A percentile compares a stretch with the other conserved stretches of the same genome.
Conservation (phyloP, 2,888 invertebrate species). For the Diplazon laetatorius region DNA sequence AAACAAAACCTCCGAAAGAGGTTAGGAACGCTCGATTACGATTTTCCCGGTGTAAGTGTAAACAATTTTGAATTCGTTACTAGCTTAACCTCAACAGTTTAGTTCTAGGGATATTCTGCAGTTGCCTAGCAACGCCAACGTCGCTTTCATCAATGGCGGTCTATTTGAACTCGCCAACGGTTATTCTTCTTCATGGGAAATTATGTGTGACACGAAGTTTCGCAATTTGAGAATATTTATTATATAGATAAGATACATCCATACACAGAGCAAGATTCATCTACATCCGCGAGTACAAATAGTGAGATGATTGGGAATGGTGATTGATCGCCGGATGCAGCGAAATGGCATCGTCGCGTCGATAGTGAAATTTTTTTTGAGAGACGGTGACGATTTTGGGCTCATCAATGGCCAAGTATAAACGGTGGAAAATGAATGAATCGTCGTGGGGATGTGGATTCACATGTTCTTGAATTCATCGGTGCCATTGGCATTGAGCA, state of each 20-base stretch:
- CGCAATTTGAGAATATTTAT: conserved; percentile 43
- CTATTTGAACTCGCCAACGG: not conserved
- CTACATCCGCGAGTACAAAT: conserved; percentile 27
- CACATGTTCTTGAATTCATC: conserved; percentile 91
- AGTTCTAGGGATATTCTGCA: not conserved
- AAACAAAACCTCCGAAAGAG: not conserved
- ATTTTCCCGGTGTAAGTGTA: conserved; percentile 19
- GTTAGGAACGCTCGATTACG: conserved; percentile 28
- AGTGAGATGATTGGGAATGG: conserved; percentile 41
- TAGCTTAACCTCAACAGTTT: conserved; percentile 19
- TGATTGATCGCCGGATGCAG: conserved; percentile 23
- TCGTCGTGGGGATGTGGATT: conserved; percentile 69
- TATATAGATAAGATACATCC: conserved; percentile 49
- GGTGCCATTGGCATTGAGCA: conserved; percentile 87
- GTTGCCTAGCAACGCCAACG: not conserved
- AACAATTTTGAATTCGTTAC: conserved; percentile 55
- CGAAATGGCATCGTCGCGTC: conserved; percentile 17
- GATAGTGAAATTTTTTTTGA: too few species aligned
- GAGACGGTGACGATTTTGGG: too few species aligned
- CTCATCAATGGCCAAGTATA: conserved; percentile 17
- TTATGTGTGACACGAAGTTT: too few species aligned
- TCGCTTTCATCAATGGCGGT: conserved; percentile 17
- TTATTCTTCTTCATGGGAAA: too few species aligned
- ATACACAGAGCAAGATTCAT: conserved; percentile 40
- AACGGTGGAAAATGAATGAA: conserved; percentile 22